A percentile compares a stretch with the other conserved stretches of the same genome.
These are phyloP conservation scores for Drosophila trapezifrons DNA, from an alignment of 1,140 invertebrate species.

Conservation along the genomic window DNA sequence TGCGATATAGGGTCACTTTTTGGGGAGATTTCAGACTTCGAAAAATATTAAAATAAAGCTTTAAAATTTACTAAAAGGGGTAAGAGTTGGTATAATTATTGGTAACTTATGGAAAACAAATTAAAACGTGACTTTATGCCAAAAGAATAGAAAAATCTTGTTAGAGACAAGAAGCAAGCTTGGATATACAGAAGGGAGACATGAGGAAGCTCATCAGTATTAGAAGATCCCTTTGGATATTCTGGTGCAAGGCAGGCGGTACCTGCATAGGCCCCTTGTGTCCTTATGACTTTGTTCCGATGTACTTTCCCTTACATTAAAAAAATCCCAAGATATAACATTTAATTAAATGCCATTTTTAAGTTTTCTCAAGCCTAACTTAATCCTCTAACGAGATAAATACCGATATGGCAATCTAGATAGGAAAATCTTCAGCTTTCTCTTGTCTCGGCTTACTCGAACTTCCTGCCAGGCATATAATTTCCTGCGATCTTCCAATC, in stretches of 20 bases:
- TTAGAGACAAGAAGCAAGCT: neutral
- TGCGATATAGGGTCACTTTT: constrained; percentile 17
- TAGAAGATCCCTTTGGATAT: too few relatives aligned
- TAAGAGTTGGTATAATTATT: neutral
- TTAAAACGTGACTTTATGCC: too few relatives aligned
- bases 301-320: neutral
- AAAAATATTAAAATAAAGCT: too few relatives aligned
- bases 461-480: constrained; percentile 34
- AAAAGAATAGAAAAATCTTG: neutral
- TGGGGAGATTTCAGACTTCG: neutral
- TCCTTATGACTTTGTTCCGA: neutral
- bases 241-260: too few relatives aligned
- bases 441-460: constrained; percentile 1
- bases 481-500: constrained; percentile 38
- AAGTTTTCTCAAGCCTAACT: neutral
- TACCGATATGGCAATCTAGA: neutral
- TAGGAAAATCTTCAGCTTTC: constrained; percentile 22
- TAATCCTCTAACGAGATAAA: too few relatives aligned
- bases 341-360: neutral
- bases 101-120: neutral
- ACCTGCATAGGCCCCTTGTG: too few relatives aligned
- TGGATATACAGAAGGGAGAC: too few relatives aligned
- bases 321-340: too few relatives aligned
- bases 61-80: too few relatives aligned
- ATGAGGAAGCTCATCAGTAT: neutral